A percentile compares a stretch with the other conserved stretches of the same genome.
These are phyloP conservation scores for Petrocephalus microphthalmus DNA, from an alignment of 2,113 vertebrate species.

Conservation along the genomic window DNA sequence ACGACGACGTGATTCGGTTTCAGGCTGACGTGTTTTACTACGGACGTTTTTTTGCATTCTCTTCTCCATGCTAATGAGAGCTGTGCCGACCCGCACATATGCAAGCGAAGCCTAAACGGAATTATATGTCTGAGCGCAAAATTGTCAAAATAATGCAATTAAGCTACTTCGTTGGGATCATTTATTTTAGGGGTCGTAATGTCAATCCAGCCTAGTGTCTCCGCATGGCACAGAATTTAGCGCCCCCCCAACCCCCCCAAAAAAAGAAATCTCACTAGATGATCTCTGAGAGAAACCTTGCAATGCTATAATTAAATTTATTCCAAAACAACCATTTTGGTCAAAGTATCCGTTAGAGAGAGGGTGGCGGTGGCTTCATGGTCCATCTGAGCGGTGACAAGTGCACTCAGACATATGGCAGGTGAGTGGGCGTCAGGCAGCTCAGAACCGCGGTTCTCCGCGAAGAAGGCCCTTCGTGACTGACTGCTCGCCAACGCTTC, in stretches of 20 bases:
- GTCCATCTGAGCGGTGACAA: constrained; percentile 7
- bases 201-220: background rate
- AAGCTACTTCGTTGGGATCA: background rate
- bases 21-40: background rate
- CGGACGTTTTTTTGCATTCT: background rate
- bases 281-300: background rate
- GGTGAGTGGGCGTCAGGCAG: constrained; percentile 8
- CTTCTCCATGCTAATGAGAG: background rate
- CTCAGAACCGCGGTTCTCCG: background rate
- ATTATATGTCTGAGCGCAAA: background rate
- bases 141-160: background rate
- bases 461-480: constrained; percentile 12
- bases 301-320: background rate
- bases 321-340: background rate
- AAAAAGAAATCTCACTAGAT: background rate
- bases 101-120: background rate
- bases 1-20: background rate
- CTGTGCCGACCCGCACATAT: background rate
- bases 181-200: background rate
- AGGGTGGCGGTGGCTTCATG: background rate
- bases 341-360: background rate
- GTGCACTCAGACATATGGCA: constrained; percentile 18
- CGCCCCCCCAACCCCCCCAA: background rate
- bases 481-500: constrained; percentile 18
- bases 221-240: background rate